Conservation (phyloP, 2,888 invertebrate species). For the Drosophila macrospina region DNA sequence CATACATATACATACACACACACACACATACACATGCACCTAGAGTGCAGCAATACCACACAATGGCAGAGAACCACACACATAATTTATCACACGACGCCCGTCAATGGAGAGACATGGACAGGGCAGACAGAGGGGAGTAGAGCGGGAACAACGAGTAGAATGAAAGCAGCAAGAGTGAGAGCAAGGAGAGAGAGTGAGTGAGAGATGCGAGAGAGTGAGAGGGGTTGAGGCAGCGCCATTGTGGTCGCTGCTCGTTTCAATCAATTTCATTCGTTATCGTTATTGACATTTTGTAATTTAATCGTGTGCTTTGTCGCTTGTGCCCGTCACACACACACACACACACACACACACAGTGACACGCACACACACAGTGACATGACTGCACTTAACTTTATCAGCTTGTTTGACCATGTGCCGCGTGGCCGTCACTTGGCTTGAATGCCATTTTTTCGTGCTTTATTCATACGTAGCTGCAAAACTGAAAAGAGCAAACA, state of each 20-base stretch:
- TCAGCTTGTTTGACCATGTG: conserved; percentile 72
- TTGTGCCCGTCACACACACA: conserved; percentile 49
- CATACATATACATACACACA: conserved; percentile 10
- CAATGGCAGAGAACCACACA: conserved; percentile 30
- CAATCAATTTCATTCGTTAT: conserved; percentile 81
- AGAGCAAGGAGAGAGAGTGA: not conserved
- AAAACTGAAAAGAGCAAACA: conserved; percentile 48
- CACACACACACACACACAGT: conserved; percentile 20
- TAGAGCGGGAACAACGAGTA: too few relatives aligned
- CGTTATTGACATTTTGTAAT: conserved; percentile 80
- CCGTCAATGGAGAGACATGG: conserved; percentile 22
- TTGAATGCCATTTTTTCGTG: conserved; percentile 26
- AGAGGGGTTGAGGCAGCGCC: conserved; percentile 17
- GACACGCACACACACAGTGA: conserved; percentile 18
- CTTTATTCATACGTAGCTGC: conserved; percentile 49
- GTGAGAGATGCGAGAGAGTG: not conserved
- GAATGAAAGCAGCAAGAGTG: not conserved
- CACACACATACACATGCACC: conserved; percentile 7
- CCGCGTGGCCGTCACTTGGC: conserved; percentile 48
- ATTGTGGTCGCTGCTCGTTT: conserved; percentile 75
- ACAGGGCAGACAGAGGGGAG: conserved; percentile 2
- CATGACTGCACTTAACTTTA: conserved; percentile 74
- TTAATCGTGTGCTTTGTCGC: conserved; percentile 81
- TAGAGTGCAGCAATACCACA: conserved; percentile 2
- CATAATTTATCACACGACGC: conserved; percentile 68